Percentiles rank a stretch among this genome's conserved stretches.
Conservation (phyloP, 1,140 invertebrate species). For the Eurytemora carolleeae region DNA sequence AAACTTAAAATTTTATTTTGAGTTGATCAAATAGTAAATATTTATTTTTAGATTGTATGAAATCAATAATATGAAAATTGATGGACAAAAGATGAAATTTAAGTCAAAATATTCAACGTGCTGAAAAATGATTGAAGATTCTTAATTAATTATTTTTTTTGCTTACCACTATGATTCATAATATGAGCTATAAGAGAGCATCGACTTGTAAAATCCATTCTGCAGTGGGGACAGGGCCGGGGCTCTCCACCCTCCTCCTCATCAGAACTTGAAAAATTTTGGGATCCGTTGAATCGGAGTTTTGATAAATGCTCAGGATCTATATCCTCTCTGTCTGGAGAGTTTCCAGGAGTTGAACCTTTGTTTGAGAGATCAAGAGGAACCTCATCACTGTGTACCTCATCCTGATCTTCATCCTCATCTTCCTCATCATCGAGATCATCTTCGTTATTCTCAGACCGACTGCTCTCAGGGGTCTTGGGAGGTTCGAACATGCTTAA, state of each 20-base stretch:
- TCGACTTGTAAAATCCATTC: neutral
- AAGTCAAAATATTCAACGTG: neutral
- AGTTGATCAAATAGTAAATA: neutral
- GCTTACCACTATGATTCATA: neutral
- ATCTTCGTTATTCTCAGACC: neutral
- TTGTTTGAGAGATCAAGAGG: constrained; percentile 20
- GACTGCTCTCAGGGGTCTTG: neutral
- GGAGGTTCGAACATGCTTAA: neutral
- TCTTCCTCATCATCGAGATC: neutral
- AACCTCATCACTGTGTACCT: constrained; percentile 19
- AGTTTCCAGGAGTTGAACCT: constrained; percentile 18
- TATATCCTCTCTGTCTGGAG: constrained; percentile 9
- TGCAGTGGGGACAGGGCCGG: neutral
- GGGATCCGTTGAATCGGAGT: no score
- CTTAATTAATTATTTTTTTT: neutral
- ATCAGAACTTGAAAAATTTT: no score
- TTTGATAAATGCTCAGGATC: no score
- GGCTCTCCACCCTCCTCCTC: neutral
- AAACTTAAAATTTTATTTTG: neutral
- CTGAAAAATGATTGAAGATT: neutral
- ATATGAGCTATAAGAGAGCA: neutral
- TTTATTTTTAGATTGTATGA: neutral
- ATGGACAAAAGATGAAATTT: neutral
- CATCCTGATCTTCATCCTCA: neutral
- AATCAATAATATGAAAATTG: neutral